These are phyloP conservation scores for Erebia aethiops DNA, from an alignment of 2,888 invertebrate species.

Conservation along the genomic window DNA sequence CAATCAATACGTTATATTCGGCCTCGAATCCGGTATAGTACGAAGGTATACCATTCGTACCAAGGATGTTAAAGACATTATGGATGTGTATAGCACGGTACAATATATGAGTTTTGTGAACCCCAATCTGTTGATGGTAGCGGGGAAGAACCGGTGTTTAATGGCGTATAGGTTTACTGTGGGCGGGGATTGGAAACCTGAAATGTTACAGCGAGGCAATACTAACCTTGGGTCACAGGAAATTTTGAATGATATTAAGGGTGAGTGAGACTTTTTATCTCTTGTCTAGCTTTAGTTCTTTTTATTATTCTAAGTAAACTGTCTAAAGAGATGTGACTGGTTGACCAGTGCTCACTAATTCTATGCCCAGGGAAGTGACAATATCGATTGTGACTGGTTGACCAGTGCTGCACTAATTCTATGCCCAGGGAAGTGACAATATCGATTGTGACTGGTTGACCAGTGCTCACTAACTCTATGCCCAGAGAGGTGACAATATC, in stretches of 20 bases:
- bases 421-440: no score
- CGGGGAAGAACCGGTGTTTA: slow-evolving; percentile 67
- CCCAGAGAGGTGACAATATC: no score
- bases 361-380: no score
- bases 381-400: no score
- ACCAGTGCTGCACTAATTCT: no score
- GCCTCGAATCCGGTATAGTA: slow-evolving; percentile 70
- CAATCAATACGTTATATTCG: slow-evolving; percentile 78
- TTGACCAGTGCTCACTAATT: no score
- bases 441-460: no score
- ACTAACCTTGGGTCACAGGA: slow-evolving; percentile 74
- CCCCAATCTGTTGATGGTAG: slow-evolving; percentile 63
- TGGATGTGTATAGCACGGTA: slow-evolving; percentile 70
- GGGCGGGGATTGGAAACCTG: slow-evolving; percentile 61
- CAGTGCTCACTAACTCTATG: no score
- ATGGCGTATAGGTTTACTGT: slow-evolving; percentile 65
- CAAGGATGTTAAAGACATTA: slow-evolving; percentile 60
- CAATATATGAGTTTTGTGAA: slow-evolving; percentile 70
- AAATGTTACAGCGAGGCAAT: slow-evolving; percentile 70
- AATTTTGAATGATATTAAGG: slow-evolving; percentile 71
- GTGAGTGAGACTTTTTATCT: slow-evolving; percentile 43
- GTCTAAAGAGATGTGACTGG: no score
- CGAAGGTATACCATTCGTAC: slow-evolving; percentile 67
- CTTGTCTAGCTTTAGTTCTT: neutral
- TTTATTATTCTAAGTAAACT: no score